These are phyloP conservation scores for Meloe dianella DNA, from an alignment of 2,888 invertebrate species.

Conservation along the genomic window DNA sequence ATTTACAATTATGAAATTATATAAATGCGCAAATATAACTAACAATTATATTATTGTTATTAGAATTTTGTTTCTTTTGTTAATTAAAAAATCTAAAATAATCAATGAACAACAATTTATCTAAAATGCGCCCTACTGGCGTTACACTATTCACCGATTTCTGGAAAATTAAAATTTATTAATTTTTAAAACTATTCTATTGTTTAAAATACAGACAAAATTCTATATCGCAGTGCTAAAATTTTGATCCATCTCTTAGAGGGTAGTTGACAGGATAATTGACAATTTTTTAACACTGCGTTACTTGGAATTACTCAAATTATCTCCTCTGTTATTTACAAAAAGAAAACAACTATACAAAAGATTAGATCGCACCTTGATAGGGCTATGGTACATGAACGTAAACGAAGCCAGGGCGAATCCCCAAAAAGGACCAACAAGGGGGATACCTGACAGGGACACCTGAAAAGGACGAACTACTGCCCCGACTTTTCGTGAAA, in stretches of 20 bases:
- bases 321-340: slow-evolving; percentile 12
- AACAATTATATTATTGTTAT: neutral
- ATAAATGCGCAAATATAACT: slow-evolving; percentile 8
- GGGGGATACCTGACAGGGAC: slow-evolving; percentile 51
- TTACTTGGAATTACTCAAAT: neutral
- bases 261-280: neutral
- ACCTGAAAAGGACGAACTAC: slow-evolving; percentile 60
- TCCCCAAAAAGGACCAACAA: slow-evolving; percentile 57
- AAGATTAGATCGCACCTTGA: slow-evolving; percentile 57
- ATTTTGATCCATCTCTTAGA: neutral
- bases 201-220: neutral
- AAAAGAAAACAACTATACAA: slow-evolving; percentile 43
- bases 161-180: neutral
- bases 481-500: slow-evolving; percentile 56
- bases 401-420: slow-evolving; percentile 57
- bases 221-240: neutral
- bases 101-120: slow-evolving; percentile 13
- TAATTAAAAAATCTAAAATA: neutral
- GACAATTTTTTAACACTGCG: neutral
- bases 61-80: neutral
- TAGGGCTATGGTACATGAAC: slow-evolving; percentile 54
- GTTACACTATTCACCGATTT: neutral
- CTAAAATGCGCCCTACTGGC: slow-evolving; percentile 3
- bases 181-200: neutral
- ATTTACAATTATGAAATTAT: neutral